Base-by-base conservation (phyloP, 2,888 invertebrate species). In the Pelosia muscerda region DNA sequence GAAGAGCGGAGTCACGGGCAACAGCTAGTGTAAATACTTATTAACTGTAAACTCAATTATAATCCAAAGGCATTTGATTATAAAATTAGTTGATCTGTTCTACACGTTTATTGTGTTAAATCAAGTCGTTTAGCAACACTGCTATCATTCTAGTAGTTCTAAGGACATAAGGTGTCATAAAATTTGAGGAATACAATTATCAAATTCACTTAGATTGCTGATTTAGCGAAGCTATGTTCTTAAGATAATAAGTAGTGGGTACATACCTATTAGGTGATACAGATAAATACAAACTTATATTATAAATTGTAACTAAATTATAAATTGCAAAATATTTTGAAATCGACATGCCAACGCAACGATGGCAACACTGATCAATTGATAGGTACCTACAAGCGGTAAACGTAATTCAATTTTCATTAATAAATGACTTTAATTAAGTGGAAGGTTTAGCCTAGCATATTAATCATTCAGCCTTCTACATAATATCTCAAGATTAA, bases 51-150 rank as follows among this genome's bases (percentile, higher is more conserved):
- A 71, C 57, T 63, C 64, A 66, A 65, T 56, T 64, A 65, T 71
- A 77, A 66, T 65, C 62, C 54, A 25, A 31, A 65, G n/a, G 54
- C 49, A 34, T 70, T 68, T 63, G 65, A 76, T 77, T 77, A 80
- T 75, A 81, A 79, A 81, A 81, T 81, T 71, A 74, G 73, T 71
- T 68, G 66, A 68, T 61, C 61, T 66, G 19, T 13, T 23, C 54
- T 62, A 68, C 72, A 77, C 73, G 73, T 73, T 79, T 76, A 69
- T 70, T 65, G 70, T 69, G 72, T 78, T 69, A 71, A 80, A 81
- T 74, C 69, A 38, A 42, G 34, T 38, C 54, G 65, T 76, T 77
- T 69, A 68, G 66, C 64, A 75, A 74, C 58, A 38, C 56, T 61
- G 9, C 56, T 56, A 69, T 59, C 71, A 26, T 67, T 73, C n/a